Base-by-base conservation (phyloP, 2,113 vertebrate species). In the Neolamprologus tretocephalus region DNA sequence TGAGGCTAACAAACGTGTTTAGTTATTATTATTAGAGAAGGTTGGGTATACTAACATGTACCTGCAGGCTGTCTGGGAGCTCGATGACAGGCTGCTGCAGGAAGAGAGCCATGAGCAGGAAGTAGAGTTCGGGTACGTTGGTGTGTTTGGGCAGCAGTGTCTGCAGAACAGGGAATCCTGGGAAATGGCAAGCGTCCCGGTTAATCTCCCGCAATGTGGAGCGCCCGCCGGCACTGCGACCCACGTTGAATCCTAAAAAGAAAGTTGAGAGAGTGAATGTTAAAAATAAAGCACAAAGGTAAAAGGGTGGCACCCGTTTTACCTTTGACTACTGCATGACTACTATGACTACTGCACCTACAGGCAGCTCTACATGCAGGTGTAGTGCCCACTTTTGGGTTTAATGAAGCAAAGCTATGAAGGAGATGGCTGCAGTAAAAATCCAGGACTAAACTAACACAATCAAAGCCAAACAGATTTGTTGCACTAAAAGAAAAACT, bases 71-170 rank as follows among this genome's bases (percentile, higher is more conserved):
- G 95, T 98, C 98, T 11, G 98, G 98, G 96, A 99, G 97, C 93
- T 99, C 98, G 31, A 96, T 98, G 94, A 99, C 97, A 0, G 99
- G 99, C 96, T 99, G 98, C 96, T 99, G 99, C 87, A 99, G 97
- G 95, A 99, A 99, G 49, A 99, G 95, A 3, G 98, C 98, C 98
- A 99, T 99, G 85, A 99, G 98, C 90, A 99, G 97, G 91, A 99
- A 99, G 94, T 99, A 99, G 78, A 99, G 97, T 26, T 99, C 98
- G 3, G 99, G 98, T 11, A 99, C 98, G 0, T 98, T 99, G 5
- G 98, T 99, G 96, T 99, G 99, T 92, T 99, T 99, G 4, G 98
- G 98, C 81, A 99, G 97, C 87, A 99, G 96, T 1, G 98, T 98
- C 96, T 99, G 99, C 63, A 99, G 96, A 6, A 99, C 92, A 0